Evolutionary conservation across 2,113 vertebrate genomes (phyloP), one percentile per base, ranked within the genome.

Genomic region (Phocoena phocoena): DNA sequence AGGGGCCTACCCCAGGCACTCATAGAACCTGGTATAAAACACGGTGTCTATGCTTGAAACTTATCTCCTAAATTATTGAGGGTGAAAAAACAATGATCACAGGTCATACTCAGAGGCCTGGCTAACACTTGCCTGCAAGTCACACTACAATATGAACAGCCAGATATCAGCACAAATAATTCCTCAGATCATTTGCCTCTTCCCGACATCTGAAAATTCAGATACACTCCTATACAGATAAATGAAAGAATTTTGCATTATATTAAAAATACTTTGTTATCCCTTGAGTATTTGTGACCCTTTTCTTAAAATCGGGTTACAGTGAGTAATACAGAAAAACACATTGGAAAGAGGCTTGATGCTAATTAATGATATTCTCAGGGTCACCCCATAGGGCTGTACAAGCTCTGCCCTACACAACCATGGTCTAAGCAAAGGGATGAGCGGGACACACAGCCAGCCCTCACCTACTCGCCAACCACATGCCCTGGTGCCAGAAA

Each of bases 381-480:
- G 62, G 17, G 8, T 20, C 25, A 8, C 12, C 28, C 36, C 41
- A 10, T 0, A 14, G 33, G 7, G 36, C 15, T 47, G 10, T 55
- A 4, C 1, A 23, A 38, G 14, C 58, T 38, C 60, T n/a, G 17
- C 33, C 23, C 26, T 50, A 58, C 6, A 21, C 1, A 12, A 65
- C 20, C 21, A 1, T 21, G 41, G 18, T 25, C 67, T 50, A 15
- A 17, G 15, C 8, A 7, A 8, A 14, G 4, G 6, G 11, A 0
- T 1, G 13, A 20, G 4, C 6, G 14, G 28, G 25, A 82, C 33
- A 50, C 2, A 47, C 1, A 63, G 68, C 11, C 41, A 58, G 55
- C 15, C 67, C 31, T 44, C 44, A 67, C 3, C 44, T 38, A 21
- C 47, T 26, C 20, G 5, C 36, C 79, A 74, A 63, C 20, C n/a